Percentiles rank a stretch among this genome's conserved stretches.
Evolutionary conservation across 2,113 vertebrate species (phyloP).

Genomic region (Arothron firmamentum): DNA sequence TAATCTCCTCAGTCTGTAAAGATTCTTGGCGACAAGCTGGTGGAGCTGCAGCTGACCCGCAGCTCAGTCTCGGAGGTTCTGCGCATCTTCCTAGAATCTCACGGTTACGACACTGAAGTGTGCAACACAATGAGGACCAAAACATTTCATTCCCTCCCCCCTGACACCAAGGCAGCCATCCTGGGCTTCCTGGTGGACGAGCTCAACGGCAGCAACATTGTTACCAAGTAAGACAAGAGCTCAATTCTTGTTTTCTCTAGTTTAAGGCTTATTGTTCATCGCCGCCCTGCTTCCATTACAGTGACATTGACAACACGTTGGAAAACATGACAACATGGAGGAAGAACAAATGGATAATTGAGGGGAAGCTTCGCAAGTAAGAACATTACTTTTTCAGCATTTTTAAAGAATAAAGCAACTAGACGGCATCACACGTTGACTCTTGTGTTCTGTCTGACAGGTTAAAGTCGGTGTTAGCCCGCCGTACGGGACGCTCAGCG

Average conservation of each 20-base stretch:
- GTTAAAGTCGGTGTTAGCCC: slow-evolving; percentile 83
- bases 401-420: neutral
- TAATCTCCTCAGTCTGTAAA: slow-evolving; percentile 82
- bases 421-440: neutral
- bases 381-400: slow-evolving; percentile 6
- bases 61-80: slow-evolving; percentile 90
- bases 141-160: slow-evolving; percentile 87
- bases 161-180: slow-evolving; percentile 84
- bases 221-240: slow-evolving; percentile 78
- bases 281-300: slow-evolving; percentile 50
- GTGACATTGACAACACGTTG: slow-evolving; percentile 93
- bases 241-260: neutral
- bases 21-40: slow-evolving; percentile 92
- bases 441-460: slow-evolving; percentile 57
- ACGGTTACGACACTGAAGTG: slow-evolving; percentile 80
- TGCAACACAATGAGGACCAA: slow-evolving; percentile 86
- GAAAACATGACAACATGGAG: slow-evolving; percentile 89
- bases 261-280: neutral
- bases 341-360: slow-evolving; percentile 95
- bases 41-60: slow-evolving; percentile 84
- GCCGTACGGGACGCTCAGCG: slow-evolving; percentile 83
- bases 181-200: slow-evolving; percentile 91
- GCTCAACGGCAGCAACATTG: slow-evolving; percentile 86
- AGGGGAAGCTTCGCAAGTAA: slow-evolving; percentile 91
- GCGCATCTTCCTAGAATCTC: slow-evolving; percentile 87